Percentiles rank a stretch among this genome's conserved stretches.
Evolutionary conservation across 2,113 vertebrate genomes (phyloP).

Genomic region (Xiphorhynchus elegans): DNA sequence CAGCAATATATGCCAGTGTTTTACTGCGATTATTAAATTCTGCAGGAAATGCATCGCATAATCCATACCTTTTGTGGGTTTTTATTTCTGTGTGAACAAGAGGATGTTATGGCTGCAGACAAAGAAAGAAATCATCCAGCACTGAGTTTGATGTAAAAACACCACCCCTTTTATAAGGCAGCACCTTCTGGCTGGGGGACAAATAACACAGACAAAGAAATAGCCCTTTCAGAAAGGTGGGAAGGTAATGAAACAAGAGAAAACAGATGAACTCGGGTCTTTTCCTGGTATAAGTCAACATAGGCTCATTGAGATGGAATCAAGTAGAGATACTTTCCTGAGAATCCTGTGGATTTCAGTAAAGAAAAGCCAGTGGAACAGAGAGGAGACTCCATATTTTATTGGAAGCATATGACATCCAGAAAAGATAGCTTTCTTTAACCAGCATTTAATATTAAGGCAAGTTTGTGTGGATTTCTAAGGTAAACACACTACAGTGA

Average conservation of each 20-base stretch:
- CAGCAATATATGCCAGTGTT: constrained; percentile 61
- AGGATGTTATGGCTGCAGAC: background rate
- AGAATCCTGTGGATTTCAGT: background rate
- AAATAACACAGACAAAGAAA: background rate
- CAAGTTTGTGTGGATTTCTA: background rate
- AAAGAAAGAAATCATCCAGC: constrained; percentile 22
- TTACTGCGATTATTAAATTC: constrained; percentile 71
- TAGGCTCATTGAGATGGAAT: background rate
- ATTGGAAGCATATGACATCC: background rate
- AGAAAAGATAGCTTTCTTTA: background rate
- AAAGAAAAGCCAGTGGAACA: background rate
- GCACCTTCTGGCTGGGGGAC: background rate
- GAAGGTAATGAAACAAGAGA: background rate
- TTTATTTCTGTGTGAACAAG: constrained; percentile 31
- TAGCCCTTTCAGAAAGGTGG: background rate
- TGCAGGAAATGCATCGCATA: constrained; percentile 45
- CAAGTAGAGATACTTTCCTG: background rate
- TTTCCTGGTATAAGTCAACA: background rate
- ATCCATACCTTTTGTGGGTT: constrained; percentile 40
- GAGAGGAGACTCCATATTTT: background rate
- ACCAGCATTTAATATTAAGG: background rate
- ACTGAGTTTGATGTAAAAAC: background rate
- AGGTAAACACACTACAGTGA: background rate
- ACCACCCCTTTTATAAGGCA: background rate
- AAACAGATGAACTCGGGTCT: background rate